Evolutionary conservation across 37 sponge, comb jelly and placozoan genomes (phyloP).

Genomic region (Beroe ovata): DNA sequence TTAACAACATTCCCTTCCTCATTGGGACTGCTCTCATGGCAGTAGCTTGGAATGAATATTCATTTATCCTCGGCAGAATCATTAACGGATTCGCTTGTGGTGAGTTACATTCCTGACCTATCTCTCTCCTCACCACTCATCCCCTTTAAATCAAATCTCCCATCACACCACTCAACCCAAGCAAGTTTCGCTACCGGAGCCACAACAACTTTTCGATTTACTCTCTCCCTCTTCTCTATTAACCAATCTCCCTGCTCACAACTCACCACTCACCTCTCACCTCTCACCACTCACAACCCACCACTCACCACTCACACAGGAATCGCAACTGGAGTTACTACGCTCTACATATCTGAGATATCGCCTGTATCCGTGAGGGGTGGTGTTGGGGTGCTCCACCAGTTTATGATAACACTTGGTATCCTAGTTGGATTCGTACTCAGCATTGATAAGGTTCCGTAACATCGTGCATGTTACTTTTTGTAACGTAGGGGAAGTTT

Average conservation of each 20-base stretch:
- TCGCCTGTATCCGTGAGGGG: constrained; percentile 43
- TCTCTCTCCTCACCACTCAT: not conserved
- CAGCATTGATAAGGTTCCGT: not conserved
- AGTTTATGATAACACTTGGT: constrained; percentile 62
- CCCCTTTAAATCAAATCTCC: not conserved
- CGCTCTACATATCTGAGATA: constrained; percentile 58
- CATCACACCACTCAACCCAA: not conserved
- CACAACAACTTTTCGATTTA: not conserved
- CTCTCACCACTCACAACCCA: too few relatives aligned
- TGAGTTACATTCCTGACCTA: not conserved
- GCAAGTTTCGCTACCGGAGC: not conserved
- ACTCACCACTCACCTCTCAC: too few relatives aligned
- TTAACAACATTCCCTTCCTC: constrained; percentile 26
- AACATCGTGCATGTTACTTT: not conserved
- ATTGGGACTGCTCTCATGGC: constrained; percentile 60
- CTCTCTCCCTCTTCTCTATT: too few relatives aligned
- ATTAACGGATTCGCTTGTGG: constrained; percentile 43
- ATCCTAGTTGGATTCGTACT: constrained; percentile 35
- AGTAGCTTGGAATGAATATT: not conserved
- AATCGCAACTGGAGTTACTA: constrained; percentile 28
- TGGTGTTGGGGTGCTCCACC: constrained; percentile 28
- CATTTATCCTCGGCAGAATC: constrained; percentile 14
- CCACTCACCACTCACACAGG: too few relatives aligned
- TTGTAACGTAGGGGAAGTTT: too few relatives aligned
- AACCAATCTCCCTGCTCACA: too few relatives aligned